A percentile compares a stretch with the other conserved stretches of the same genome.
Evolutionary conservation across 2,797 vertebrate genomes (phyloP).

Genomic region (Halcyon chelicuti): DNA sequence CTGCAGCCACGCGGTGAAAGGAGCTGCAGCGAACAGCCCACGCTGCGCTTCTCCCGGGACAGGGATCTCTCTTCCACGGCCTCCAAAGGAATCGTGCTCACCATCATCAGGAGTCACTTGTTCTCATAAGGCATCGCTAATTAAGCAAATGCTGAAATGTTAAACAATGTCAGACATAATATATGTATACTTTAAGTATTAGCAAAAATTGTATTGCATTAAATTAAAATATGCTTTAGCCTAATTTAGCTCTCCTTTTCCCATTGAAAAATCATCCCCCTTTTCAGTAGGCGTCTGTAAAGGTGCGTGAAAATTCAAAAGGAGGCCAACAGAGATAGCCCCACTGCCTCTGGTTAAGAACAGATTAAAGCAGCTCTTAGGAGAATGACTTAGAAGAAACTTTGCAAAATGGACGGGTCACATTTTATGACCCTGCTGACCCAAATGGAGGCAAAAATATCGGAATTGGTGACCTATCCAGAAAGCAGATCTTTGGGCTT

Average conservation of each 20-base stretch:
- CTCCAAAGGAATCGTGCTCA: not conserved
- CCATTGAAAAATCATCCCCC: not conserved
- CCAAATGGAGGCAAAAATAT: conserved; percentile 47
- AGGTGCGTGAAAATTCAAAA: not conserved
- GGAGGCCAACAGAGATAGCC: conserved; percentile 22
- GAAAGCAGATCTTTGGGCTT: not conserved
- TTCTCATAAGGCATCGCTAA: not conserved
- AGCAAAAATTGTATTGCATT: not conserved
- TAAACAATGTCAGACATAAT: conserved; percentile 16
- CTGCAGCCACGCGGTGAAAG: conserved; percentile 11
- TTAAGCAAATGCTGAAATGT: conserved; percentile 1
- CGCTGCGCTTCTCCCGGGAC: not conserved
- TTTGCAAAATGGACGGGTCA: conserved; percentile 41
- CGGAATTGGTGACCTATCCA: conserved; percentile 8
- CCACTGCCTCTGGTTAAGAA: not conserved
- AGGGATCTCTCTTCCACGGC: not conserved
- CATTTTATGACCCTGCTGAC: conserved; percentile 50
- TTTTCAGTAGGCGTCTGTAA: not conserved
- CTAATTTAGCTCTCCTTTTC: conserved; percentile 15
- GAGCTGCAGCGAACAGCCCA: not conserved
- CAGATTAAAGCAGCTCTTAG: conserved; percentile 40
- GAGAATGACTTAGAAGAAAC: conserved; percentile 49
- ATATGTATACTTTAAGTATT: not conserved
- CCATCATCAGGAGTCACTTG: not conserved
- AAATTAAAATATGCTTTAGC: conserved; percentile 5